These are phyloP conservation scores for Hippocampus zosterae DNA, from an alignment of 2,113 vertebrate genomes.

Conservation along the genomic window DNA sequence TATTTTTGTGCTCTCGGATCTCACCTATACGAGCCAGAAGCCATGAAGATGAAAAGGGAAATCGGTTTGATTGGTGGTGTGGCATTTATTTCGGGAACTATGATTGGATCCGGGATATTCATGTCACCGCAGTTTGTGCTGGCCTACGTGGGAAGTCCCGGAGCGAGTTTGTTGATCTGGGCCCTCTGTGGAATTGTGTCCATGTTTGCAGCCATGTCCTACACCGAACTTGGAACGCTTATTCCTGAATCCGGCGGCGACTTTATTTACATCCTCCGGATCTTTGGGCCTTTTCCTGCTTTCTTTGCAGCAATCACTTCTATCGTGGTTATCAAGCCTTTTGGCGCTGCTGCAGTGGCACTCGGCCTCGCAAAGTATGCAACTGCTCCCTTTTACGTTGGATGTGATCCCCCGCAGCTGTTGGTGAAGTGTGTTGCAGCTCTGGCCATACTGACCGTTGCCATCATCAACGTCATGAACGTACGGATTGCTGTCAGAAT, in stretches of 20 bases:
- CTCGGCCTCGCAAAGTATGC: conserved; percentile 78
- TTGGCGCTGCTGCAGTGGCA: conserved; percentile 64
- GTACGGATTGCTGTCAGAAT: conserved; percentile 65
- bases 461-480: conserved; percentile 71
- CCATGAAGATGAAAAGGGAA: conserved; percentile 49
- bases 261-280: conserved; percentile 79
- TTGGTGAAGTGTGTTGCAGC: conserved; percentile 66
- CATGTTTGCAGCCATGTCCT: conserved; percentile 74
- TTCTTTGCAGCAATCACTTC: conserved; percentile 75
- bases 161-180: conserved; percentile 80
- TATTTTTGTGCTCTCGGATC: not conserved
- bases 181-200: conserved; percentile 70
- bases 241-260: conserved; percentile 81
- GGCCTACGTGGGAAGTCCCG: conserved; percentile 72
- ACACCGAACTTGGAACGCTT: conserved; percentile 77
- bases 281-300: conserved; percentile 76
- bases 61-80: conserved; percentile 70
- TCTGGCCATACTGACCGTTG: conserved; percentile 67
- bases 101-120: conserved; percentile 80
- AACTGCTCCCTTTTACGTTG: conserved; percentile 70
- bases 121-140: conserved; percentile 78
- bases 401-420: conserved; percentile 62
- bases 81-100: conserved; percentile 76
- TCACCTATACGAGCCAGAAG: not conserved
- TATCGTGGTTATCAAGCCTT: conserved; percentile 72